Evolutionary conservation across 2,888 invertebrate species (phyloP).

Genomic region (Callimorpha dominula): DNA sequence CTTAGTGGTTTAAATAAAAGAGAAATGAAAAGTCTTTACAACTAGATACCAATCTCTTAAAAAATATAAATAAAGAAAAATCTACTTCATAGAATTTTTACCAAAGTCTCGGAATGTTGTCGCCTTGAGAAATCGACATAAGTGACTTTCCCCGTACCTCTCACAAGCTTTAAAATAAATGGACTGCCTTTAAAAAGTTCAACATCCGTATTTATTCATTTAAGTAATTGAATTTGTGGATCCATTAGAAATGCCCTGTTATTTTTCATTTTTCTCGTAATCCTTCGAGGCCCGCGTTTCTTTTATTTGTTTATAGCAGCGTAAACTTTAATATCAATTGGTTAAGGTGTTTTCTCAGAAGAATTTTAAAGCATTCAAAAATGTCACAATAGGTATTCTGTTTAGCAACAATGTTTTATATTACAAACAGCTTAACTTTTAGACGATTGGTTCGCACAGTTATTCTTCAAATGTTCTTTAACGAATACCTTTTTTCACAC

Average conservation of each 20-base stretch:
- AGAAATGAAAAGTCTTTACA: not conserved
- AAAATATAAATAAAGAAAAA: conserved; percentile 11
- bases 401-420: not conserved
- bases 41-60: not conserved
- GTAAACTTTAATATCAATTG: conserved; percentile 11
- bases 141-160: conserved; percentile 45
- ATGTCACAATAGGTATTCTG: not conserved
- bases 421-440: not conserved
- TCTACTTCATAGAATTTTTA: conserved; percentile 19
- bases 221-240: conserved; percentile 66
- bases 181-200: conserved; percentile 51
- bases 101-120: conserved; percentile 20
- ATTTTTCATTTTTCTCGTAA: conserved; percentile 19
- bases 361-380: not conserved
- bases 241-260: conserved; percentile 51
- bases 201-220: conserved; percentile 64
- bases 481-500: not conserved
- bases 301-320: conserved; percentile 14
- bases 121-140: conserved; percentile 53
- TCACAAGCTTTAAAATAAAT: conserved; percentile 54
- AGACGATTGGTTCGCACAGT: not conserved
- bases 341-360: conserved; percentile 9
- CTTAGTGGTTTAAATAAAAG: not conserved
- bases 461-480: not conserved
- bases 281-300: conserved; percentile 4